These are phyloP conservation scores for Oryzias melastigma DNA, from an alignment of 2,113 vertebrate species.

Conservation along the genomic window DNA sequence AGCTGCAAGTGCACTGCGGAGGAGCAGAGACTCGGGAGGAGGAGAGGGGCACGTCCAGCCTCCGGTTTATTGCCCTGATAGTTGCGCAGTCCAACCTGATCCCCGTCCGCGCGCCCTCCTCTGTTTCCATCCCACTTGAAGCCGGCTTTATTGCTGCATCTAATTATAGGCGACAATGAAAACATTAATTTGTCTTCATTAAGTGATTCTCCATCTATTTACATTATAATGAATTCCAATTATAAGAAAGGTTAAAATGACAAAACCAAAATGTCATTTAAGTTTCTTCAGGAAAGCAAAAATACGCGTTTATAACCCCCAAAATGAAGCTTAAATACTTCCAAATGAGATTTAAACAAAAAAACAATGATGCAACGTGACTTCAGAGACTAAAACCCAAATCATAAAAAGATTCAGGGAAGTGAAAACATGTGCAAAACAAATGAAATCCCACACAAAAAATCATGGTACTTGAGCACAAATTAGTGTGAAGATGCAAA, in stretches of 20 bases:
- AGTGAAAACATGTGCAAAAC: neutral
- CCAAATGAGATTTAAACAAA: neutral
- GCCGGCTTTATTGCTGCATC: conserved; percentile 3
- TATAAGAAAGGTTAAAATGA: neutral
- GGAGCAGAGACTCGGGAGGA: conserved; percentile 34
- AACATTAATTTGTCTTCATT: neutral
- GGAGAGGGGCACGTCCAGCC: conserved; percentile 46
- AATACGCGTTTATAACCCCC: too few species aligned
- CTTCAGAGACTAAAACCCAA: neutral
- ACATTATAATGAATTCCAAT: neutral
- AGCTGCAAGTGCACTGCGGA: conserved; percentile 69
- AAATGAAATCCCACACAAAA: too few species aligned
- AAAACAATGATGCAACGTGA: neutral
- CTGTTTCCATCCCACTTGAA: conserved; percentile 22
- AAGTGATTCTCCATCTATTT: neutral
- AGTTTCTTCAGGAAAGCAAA: too few species aligned
- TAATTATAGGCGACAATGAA: neutral
- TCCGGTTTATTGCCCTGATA: conserved; percentile 50
- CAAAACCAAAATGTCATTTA: neutral
- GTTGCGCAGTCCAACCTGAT: conserved; percentile 50
- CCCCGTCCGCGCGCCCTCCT: conserved; percentile 19
- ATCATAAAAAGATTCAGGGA: neutral
- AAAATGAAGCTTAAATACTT: neutral
- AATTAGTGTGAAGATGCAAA: too few species aligned
- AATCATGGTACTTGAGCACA: too few species aligned